A percentile compares a stretch with the other conserved stretches of the same genome.
Evolutionary conservation across 2,888 invertebrate genomes (phyloP).

Genomic region (Colletes collaris): DNA sequence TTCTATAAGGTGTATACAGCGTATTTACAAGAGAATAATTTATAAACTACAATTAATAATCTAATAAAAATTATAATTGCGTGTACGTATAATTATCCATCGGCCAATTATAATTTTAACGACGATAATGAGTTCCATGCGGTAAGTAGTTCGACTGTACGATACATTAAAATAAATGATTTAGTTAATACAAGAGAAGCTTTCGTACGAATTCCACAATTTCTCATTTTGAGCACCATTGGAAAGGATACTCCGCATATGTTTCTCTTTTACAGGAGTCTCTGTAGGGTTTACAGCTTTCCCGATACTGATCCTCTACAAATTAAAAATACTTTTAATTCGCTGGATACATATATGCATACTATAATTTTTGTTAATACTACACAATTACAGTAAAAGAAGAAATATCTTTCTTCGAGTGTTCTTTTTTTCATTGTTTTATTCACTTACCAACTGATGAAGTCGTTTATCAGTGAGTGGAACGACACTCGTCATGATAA

Average conservation of each 20-base stretch:
- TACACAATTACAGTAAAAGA: neutral
- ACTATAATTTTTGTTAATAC: too few relatives aligned
- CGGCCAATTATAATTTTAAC: neutral
- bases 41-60: neutral
- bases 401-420: neutral
- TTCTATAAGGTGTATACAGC: conserved; percentile 52
- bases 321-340: conserved; percentile 16
- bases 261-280: conserved; percentile 98
- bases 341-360: neutral
- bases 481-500: conserved; percentile 79
- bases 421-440: neutral
- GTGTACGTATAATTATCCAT: neutral
- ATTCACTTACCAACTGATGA: conserved; percentile 80
- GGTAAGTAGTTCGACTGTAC: too few relatives aligned
- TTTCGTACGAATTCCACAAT: neutral
- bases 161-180: too few relatives aligned
- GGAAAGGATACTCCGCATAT: conserved; percentile 91
- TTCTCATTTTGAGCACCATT: too few relatives aligned
- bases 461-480: conserved; percentile 84
- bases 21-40: neutral
- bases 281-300: conserved; percentile 97
- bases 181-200: too few relatives aligned
- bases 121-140: too few relatives aligned
- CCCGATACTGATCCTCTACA: conserved; percentile 92
- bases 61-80: neutral